Percentiles rank a stretch among this genome's conserved stretches.
phyloP scores from a whole-genome alignment of 2,888 invertebrate genomes.

The Fabriciana adippe region DNA sequence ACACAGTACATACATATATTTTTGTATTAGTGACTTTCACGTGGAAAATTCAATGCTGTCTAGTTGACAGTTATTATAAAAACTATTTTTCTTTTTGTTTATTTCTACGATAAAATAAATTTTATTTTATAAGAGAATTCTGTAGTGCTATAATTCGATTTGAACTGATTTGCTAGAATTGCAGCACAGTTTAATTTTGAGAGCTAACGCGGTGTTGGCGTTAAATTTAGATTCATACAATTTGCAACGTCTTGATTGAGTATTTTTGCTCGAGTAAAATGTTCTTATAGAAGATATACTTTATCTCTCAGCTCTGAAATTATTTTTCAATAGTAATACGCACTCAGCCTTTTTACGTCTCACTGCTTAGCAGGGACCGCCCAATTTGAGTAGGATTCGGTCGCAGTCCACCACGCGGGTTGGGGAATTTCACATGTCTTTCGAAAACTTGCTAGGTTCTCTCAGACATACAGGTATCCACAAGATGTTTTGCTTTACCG shows the following conservation, averaged over 20 bases:
- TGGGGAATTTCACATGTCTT: too few relatives aligned
- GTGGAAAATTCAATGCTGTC: too few relatives aligned
- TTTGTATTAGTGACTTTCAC: too few relatives aligned
- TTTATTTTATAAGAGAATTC: constrained; percentile 26
- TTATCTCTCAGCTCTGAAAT: not conserved
- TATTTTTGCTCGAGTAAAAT: constrained; percentile 5
- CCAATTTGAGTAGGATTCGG: too few relatives aligned
- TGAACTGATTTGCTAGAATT: constrained; percentile 33
- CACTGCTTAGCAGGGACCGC: too few relatives aligned
- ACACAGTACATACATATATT: too few relatives aligned
- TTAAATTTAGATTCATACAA: constrained; percentile 48
- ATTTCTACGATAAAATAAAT: not conserved
- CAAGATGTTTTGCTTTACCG: too few relatives aligned
- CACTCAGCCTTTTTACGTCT: too few relatives aligned
- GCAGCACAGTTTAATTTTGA: constrained; percentile 42
- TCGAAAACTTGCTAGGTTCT: too few relatives aligned
- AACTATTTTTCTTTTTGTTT: not conserved
- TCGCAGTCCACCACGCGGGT: too few relatives aligned
- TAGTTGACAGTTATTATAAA: not conserved
- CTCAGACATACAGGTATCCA: too few relatives aligned
- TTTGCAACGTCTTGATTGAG: constrained; percentile 41
- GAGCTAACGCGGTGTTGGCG: constrained; percentile 48
- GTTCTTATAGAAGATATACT: not conserved
- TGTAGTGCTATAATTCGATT: constrained; percentile 32
- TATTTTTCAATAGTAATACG: not conserved